Conservation (phyloP, 2,113 vertebrate species). For the Misgurnus anguillicaudatus region DNA sequence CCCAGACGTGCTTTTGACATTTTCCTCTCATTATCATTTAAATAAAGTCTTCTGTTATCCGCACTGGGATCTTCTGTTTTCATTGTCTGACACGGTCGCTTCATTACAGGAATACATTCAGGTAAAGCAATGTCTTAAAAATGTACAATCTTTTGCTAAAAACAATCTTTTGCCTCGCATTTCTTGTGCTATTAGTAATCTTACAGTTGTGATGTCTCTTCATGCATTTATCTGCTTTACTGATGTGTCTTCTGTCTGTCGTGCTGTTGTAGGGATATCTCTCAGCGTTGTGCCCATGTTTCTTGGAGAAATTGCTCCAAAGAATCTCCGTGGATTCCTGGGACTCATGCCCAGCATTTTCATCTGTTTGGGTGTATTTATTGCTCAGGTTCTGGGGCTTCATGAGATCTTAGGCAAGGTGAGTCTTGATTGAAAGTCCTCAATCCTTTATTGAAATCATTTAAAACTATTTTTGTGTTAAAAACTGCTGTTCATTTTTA, state of each 20-base stretch:
- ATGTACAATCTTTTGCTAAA: no score
- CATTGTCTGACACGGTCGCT: no score
- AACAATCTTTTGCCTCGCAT: background rate
- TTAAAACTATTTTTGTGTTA: no score
- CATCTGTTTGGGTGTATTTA: constrained; percentile 87
- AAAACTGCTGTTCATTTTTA: no score
- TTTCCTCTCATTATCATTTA: no score
- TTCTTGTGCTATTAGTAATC: background rate
- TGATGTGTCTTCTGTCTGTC: background rate
- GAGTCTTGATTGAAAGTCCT: no score
- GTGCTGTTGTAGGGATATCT: constrained; percentile 80
- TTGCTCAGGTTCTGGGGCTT: constrained; percentile 84
- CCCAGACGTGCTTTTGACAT: no score
- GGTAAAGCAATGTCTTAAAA: constrained; percentile 65
- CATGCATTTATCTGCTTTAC: background rate
- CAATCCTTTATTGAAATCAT: no score
- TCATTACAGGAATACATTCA: constrained; percentile 84
- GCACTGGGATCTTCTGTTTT: no score
- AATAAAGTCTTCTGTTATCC: no score
- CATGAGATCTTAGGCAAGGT: constrained; percentile 84
- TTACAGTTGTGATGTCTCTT: background rate
- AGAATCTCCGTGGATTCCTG: constrained; percentile 84
- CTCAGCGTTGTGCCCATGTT: constrained; percentile 91
- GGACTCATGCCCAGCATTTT: constrained; percentile 86
- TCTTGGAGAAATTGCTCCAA: constrained; percentile 87